phyloP scores from a whole-genome alignment of 2,797 vertebrate species.

The Dendrocincla tyrannina region DNA sequence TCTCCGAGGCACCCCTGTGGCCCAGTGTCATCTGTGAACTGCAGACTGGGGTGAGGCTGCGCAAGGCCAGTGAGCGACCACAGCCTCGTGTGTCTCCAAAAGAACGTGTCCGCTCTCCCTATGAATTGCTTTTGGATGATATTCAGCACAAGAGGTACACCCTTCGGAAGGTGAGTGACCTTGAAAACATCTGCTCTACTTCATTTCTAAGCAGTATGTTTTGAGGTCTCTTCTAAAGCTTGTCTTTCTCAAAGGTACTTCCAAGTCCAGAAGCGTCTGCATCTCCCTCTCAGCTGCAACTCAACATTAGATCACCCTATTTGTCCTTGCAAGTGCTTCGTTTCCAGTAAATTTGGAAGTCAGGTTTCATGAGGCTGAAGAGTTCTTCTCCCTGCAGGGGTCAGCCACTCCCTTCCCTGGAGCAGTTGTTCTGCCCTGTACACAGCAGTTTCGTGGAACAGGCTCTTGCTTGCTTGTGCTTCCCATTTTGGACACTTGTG shows the following conservation, averaged over 20 bases:
- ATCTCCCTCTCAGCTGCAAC: not conserved
- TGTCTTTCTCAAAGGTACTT: not conserved
- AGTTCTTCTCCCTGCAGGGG: not conserved
- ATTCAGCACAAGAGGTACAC: conserved; percentile 72
- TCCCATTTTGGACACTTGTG: not conserved
- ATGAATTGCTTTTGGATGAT: conserved; percentile 71
- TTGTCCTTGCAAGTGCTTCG: not conserved
- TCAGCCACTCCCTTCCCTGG: not conserved
- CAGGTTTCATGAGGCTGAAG: not conserved
- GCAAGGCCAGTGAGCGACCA: not conserved
- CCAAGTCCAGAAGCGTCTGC: not conserved
- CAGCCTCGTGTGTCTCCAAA: rapidly evolving
- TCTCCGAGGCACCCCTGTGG: conserved; percentile 19
- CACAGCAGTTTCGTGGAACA: not conserved
- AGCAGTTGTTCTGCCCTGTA: not conserved
- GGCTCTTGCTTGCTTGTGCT: not conserved
- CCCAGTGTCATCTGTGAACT: conserved; percentile 64
- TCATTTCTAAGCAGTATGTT: not conserved
- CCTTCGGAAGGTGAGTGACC: conserved; percentile 73
- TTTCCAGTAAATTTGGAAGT: not conserved
- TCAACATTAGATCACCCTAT: not conserved
- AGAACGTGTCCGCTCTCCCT: conserved; percentile 32
- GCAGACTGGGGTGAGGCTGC: conserved; percentile 62
- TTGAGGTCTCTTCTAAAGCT: not conserved
- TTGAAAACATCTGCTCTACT: not conserved